phyloP scores from a whole-genome alignment of 2,113 vertebrate species.

The Apteryx mantelli region DNA sequence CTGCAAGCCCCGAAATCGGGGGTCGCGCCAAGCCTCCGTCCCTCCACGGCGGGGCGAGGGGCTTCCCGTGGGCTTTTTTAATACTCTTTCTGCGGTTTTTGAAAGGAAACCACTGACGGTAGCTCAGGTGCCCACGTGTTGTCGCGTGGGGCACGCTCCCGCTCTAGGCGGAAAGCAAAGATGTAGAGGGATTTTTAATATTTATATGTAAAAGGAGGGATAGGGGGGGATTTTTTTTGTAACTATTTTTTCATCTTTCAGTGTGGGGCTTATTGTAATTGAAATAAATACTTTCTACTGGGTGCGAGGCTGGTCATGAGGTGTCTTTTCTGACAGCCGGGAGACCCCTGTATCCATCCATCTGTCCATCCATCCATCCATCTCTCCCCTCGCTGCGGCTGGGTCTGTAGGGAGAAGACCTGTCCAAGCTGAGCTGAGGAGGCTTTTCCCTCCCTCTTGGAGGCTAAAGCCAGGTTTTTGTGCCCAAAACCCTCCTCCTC shows the following conservation, averaged over 20 bases:
- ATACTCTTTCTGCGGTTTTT: neutral
- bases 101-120: neutral
- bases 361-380: neutral
- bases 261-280: conserved; percentile 48
- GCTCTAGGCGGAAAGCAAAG: neutral
- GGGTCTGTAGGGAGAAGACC: neutral
- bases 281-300: conserved; percentile 76
- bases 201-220: conserved; percentile 52
- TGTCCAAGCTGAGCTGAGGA: neutral
- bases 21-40: neutral
- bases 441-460: neutral
- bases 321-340: neutral
- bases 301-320: neutral
- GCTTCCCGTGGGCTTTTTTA: neutral
- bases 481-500: neutral
- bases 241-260: conserved; percentile 63
- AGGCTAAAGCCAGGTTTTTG: neutral
- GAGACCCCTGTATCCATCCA: neutral
- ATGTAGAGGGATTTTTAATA: neutral
- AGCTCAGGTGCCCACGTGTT: neutral
- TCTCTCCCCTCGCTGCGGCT: neutral
- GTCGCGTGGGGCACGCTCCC: neutral
- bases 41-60: accelerated
- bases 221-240: conserved; percentile 19
- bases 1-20: neutral